These are phyloP conservation scores for Bombyx huttoni DNA, from an alignment of 2,888 invertebrate genomes.

Conservation along the genomic window DNA sequence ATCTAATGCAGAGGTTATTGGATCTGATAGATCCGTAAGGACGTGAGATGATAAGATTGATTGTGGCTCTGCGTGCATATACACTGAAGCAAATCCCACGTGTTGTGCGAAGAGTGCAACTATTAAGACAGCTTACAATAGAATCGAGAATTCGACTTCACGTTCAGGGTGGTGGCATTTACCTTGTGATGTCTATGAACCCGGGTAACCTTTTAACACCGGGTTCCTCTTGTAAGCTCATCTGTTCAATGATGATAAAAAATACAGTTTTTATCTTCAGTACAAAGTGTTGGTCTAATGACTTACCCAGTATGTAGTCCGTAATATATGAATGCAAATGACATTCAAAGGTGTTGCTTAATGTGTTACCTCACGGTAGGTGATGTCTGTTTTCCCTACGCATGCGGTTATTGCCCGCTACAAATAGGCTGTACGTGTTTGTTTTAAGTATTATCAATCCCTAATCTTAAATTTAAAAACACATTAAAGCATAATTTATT, in stretches of 20 bases:
- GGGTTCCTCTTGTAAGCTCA: too few species aligned
- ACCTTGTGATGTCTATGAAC: too few species aligned
- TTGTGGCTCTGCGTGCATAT: too few species aligned
- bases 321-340: conserved; percentile 31
- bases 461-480: conserved; percentile 26
- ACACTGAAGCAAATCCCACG: too few species aligned
- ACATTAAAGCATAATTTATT: conserved; percentile 40
- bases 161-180: too few species aligned
- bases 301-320: conserved; percentile 1
- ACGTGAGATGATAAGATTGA: too few species aligned
- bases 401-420: conserved; percentile 15
- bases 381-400: conserved; percentile 29
- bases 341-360: conserved; percentile 37
- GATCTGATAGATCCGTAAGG: too few species aligned
- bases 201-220: too few species aligned
- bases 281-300: not conserved
- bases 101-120: too few species aligned
- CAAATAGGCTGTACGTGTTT: conserved; percentile 25
- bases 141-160: too few species aligned
- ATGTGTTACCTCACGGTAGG: conserved; percentile 46
- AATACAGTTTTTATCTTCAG: not conserved
- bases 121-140: too few species aligned
- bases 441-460: conserved; percentile 30
- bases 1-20: too few species aligned
- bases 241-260: not conserved